Percentiles rank a stretch among this genome's conserved stretches.
Evolutionary conservation across 2,797 vertebrate species (phyloP).

Genomic region (Sardinella longiceps): DNA sequence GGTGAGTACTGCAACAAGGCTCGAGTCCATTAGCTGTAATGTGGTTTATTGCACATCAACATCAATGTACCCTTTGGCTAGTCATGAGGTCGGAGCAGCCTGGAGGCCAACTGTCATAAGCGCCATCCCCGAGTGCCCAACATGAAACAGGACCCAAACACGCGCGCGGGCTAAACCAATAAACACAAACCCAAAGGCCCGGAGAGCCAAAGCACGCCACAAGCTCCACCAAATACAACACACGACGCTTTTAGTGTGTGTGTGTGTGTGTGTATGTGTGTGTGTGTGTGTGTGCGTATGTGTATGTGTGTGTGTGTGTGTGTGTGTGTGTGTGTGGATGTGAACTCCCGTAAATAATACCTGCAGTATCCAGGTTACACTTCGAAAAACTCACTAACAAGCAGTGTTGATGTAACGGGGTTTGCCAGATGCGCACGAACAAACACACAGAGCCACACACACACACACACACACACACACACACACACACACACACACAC

Average conservation of each 20-base stretch:
- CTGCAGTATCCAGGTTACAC: conserved; percentile 6
- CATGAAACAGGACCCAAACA: conserved; percentile 18
- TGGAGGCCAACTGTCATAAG: conserved; percentile 23
- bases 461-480: not conserved
- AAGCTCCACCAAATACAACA: not conserved
- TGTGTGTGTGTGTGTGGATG: too few relatives aligned
- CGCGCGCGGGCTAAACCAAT: not conserved
- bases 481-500: not conserved
- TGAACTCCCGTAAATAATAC: conserved; percentile 15
- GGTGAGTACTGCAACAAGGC: not conserved
- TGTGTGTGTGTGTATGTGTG: not conserved
- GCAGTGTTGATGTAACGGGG: not conserved
- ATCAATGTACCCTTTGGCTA: conserved; percentile 24
- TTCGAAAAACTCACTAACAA: not conserved
- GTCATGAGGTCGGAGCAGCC: conserved; percentile 1
- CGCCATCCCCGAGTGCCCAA: not conserved
- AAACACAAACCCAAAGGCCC: not conserved
- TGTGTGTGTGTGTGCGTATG: not conserved
- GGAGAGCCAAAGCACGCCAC: not conserved
- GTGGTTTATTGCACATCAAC: conserved; percentile 29
- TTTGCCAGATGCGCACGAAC: not conserved
- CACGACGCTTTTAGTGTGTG: not conserved
- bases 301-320: too few relatives aligned
- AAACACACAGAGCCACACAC: not conserved
- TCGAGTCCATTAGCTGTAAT: conserved; percentile 33